A percentile compares a stretch with the other conserved stretches of the same genome.
Conservation (phyloP, 2,113 vertebrate species). For the Notarius lentiginosus region DNA sequence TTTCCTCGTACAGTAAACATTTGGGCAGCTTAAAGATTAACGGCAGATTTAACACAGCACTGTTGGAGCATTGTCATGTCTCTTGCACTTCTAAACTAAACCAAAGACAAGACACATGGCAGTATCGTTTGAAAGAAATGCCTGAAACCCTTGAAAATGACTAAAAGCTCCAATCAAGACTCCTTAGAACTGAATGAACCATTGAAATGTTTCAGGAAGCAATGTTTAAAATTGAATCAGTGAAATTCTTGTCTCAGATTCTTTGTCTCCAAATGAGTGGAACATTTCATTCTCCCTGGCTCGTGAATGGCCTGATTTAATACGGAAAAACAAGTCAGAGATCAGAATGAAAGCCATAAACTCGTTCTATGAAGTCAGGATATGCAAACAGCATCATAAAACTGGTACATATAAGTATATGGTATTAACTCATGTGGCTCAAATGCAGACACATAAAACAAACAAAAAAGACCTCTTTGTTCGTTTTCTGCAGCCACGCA, state of each 20-base stretch:
- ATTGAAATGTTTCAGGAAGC: not conserved
- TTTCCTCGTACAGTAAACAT: slow-evolving; percentile 17
- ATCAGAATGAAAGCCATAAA: not conserved
- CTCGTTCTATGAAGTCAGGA: not conserved
- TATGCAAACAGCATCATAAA: not conserved
- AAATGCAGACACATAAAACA: not conserved
- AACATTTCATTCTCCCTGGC: not conserved
- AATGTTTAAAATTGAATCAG: not conserved
- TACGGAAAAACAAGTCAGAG: not conserved
- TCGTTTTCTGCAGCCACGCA: not conserved
- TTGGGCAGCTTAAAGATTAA: slow-evolving; percentile 11
- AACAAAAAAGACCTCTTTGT: not conserved
- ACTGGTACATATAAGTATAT: not conserved
- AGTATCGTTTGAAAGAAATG: not conserved
- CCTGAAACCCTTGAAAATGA: not conserved
- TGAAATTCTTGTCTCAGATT: not conserved
- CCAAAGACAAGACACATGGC: not conserved
- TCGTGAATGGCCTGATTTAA: not conserved
- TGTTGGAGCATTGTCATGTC: not conserved
- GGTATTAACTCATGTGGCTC: not conserved
- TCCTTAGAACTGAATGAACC: not conserved
- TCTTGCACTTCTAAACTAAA: not conserved
- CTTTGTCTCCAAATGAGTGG: not conserved
- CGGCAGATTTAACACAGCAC: not conserved
- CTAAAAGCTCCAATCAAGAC: not conserved